Evolutionary conservation across 1,140 invertebrate genomes (phyloP).

Genomic region (Brachionus manjavacas): DNA sequence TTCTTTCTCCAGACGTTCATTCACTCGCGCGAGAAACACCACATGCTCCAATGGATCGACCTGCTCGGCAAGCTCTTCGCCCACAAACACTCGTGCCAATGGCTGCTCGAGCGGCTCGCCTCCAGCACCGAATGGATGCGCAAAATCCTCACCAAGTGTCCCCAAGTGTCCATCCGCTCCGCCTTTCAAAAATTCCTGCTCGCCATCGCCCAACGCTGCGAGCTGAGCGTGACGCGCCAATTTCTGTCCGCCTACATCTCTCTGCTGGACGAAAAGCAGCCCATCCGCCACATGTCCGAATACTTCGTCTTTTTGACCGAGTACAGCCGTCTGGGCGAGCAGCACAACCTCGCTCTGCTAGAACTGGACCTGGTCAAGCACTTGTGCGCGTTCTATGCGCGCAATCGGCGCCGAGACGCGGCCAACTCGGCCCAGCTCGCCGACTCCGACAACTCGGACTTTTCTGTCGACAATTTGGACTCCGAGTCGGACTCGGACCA

Average conservation of each 20-base stretch:
- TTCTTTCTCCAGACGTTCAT: constrained; percentile 31
- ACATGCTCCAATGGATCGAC: constrained; percentile 8
- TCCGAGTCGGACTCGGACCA: not conserved
- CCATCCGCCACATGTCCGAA: constrained; percentile 76
- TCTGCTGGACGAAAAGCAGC: not conserved
- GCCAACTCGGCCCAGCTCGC: not conserved
- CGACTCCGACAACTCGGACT: not conserved
- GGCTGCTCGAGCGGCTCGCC: not conserved
- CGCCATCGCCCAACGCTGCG: not conserved
- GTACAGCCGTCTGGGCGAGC: constrained; percentile 88
- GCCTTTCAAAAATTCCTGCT: constrained; percentile 24
- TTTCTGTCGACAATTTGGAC: not conserved
- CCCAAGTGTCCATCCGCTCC: not conserved
- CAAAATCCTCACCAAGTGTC: constrained; percentile 15
- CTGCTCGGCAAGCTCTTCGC: not conserved
- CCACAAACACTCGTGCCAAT: not conserved
- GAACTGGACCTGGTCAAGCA: constrained; percentile 78
- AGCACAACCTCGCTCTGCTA: constrained; percentile 79
- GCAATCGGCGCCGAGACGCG: not conserved
- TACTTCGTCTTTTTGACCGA: constrained; percentile 85
- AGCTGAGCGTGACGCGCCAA: not conserved
- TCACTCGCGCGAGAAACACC: constrained; percentile 13
- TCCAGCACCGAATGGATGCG: not conserved
- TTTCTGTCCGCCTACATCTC: not conserved
- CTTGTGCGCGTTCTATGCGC: constrained; percentile 82